Evolutionary conservation across 2,113 vertebrate genomes (phyloP).

Genomic region (Semnornis frantzii): DNA sequence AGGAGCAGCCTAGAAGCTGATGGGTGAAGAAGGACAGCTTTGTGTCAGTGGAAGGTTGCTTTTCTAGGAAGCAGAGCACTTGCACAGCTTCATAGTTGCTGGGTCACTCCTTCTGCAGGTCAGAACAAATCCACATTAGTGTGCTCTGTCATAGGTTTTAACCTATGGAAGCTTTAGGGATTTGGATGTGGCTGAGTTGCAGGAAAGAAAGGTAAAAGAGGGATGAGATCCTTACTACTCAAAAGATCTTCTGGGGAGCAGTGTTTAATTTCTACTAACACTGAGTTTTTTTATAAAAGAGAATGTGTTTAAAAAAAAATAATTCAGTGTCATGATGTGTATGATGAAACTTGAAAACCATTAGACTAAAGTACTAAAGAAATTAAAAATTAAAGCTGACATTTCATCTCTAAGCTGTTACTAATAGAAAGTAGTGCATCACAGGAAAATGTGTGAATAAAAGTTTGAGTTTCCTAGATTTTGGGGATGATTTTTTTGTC

Average conservation of each 20-base stretch:
- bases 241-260: not conserved
- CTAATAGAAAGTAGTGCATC: not conserved
- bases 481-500: not conserved
- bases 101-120: not conserved
- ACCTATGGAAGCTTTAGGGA: not conserved
- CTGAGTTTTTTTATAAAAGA: not conserved
- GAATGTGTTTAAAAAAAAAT: not conserved
- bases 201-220: not conserved
- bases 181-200: not conserved
- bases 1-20: not conserved
- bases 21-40: not conserved
- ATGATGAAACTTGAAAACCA: not conserved
- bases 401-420: constrained; percentile 1
- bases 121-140: not conserved
- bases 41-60: not conserved
- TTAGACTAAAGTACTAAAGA: not conserved
- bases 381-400: constrained; percentile 30
- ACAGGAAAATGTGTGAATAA: not conserved
- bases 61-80: not conserved
- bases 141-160: not conserved
- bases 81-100: not conserved
- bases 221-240: not conserved
- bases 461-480: not conserved
- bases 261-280: not conserved
- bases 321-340: not conserved